phyloP scores from a whole-genome alignment of 2,113 vertebrate species.

The Pithys albifrons region DNA sequence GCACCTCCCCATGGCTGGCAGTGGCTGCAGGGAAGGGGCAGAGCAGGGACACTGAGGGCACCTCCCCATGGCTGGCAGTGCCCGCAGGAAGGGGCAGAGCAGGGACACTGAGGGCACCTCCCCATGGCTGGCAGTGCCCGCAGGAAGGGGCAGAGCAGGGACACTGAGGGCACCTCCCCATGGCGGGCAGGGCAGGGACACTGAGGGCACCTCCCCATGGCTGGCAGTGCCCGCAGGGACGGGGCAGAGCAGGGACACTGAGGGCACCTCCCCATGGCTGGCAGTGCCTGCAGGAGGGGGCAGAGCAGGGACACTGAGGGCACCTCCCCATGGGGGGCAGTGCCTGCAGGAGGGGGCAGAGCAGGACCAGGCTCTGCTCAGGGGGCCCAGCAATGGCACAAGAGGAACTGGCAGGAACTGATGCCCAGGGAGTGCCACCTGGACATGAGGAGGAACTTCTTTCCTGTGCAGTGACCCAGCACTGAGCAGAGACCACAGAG shows the following conservation, averaged over 20 bases:
- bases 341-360: not conserved
- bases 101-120: not conserved
- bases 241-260: not conserved
- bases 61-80: not conserved
- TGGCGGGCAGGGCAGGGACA: not conserved
- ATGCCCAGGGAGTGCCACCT: not conserved
- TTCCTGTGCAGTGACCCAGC: not conserved
- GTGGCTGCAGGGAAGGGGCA: not conserved
- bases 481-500: no score
- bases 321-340: not conserved
- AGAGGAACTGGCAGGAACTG: not conserved
- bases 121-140: not conserved
- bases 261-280: no score
- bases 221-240: not conserved
- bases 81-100: not conserved
- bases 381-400: not conserved
- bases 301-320: not conserved
- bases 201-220: not conserved
- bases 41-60: not conserved
- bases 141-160: no score
- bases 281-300: no score
- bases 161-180: not conserved
- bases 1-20: not conserved
- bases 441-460: not conserved
- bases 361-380: not conserved